Evolutionary conservation across 1,140 invertebrate genomes (phyloP), one percentile per base, ranked within the genome.

Genomic region (Phymastichus coffea): DNA sequence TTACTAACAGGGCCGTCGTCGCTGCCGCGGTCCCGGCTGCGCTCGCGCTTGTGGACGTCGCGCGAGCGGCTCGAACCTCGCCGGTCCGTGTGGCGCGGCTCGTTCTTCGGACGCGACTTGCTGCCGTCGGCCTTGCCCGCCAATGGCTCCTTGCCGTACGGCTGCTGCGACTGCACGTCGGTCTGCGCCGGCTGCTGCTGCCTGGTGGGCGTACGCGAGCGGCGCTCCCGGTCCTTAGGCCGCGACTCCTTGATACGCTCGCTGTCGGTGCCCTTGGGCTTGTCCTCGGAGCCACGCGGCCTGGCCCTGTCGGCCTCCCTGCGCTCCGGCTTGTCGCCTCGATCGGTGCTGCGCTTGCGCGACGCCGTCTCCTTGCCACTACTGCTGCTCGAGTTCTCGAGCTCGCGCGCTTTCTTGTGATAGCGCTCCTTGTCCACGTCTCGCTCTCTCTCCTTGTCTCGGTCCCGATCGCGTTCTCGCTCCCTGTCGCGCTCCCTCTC

Each of bases 61-160:
- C 76, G 72, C 20, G 68, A 64, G 46, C 70, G 67, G 20, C 44
- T 67, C 4, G 65, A 67, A 46, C 3, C 72, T 69, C 22, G 28
- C 1, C 15, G 37, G 0, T 63, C n/a, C 0, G 68, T 63, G 0
- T 67, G 63, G 6, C 8, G 3, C 0, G 67, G 61, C 20, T 80
- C 79, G 9, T 73, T 67, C 60, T 80, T 80, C 1, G 76, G 69
- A 61, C 78, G 70, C 0, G 70, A 64, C 58, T 80, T 81, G 9
- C 77, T 77, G 15, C 71, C 66, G 7, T 70, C 71, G 4, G 69
- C 56, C 54, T 78, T 79, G 7, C 14, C 28, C 15, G 37, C 15
- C 14, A 46, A 49, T 28, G 10, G n/a, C 0, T 80, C 74, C 40
- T 78, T 79, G 0, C 62, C 17, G 2, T 72, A 55, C 8, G 70